Evolutionary conservation across 2,113 vertebrate species (phyloP).

Genomic region (Melanotaenia duboulayi): DNA sequence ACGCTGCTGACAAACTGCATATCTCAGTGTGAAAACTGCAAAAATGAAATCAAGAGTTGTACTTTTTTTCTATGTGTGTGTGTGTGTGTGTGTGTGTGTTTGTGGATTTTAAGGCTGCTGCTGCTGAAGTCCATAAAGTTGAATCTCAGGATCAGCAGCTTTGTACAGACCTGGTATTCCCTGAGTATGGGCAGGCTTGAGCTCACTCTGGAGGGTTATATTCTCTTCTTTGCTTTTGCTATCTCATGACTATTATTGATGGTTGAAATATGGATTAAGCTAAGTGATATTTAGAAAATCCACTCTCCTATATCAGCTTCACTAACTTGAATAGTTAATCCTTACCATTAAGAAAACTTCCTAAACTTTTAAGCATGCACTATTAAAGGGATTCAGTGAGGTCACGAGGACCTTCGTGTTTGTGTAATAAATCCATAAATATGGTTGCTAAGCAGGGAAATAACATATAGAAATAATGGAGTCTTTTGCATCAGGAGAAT

Average conservation of each 20-base stretch:
- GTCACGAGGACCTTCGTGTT: no score
- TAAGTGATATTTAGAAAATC: constrained; percentile 32
- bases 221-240: constrained; percentile 5
- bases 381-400: background rate
- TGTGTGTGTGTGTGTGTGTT: no score
- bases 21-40: background rate
- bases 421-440: no score
- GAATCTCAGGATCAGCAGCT: background rate
- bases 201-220: constrained; percentile 16
- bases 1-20: background rate
- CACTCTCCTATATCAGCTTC: constrained; percentile 27
- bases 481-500: no score
- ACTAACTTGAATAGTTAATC: constrained; percentile 1
- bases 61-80: no score
- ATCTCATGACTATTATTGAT: constrained; percentile 25
- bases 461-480: no score
- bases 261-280: constrained; percentile 16
- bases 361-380: background rate
- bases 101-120: no score
- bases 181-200: background rate
- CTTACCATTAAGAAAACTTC: constrained; percentile 14
- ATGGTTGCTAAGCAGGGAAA: no score
- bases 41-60: no score
- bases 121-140: background rate
- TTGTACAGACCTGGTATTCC: constrained; percentile 5